Evolutionary conservation across 2,888 invertebrate species (phyloP), one percentile per base, ranked within the genome.

Genomic region (Lithophane leautieri): DNA sequence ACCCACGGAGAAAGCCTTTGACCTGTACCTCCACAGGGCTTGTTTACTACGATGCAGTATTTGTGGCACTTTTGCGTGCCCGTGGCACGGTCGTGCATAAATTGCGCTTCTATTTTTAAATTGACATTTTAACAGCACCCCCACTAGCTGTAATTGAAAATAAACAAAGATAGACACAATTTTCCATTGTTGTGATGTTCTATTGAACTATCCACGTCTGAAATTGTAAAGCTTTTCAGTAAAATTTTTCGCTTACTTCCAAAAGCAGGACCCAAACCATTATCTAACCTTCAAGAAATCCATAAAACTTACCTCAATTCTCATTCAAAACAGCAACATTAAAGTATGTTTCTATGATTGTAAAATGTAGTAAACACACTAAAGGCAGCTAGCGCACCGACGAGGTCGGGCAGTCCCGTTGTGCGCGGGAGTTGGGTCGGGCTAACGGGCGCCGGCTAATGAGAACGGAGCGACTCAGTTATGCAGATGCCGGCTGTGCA

Each of bases 1-100:
- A 93, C 89, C 93, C 93, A 94, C 91, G 91, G 93, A 93, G 94
- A 95, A 95, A 95, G 95, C 95, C 94, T 95, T 94, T 94, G 95
- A 95, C 95, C 95, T 93, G 90, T 88, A 90, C 92, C 91, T 90
- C 80, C 82, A 90, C 90, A 93, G 92, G 93, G 93, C 94, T 91
- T 90, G 91, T 91, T 93, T 92, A 90, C 90, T 90, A 89, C 88
- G 78, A 88, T 89, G 86, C 85, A 87, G 87, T 90, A 93, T 92
- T 93, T 91, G 92, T 91, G 86, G 90, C 90, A 91, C 87, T 92
- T 93, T 91, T 90, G 90, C 91, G 91, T 91, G 91, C 87, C 86
- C 81, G 76, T 78, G 82, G 60, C 79, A 87, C 85, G 71, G 75
- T 61, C 81, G 80, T 86, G 80, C 83, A 85, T 89, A 83, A 84